These are phyloP conservation scores for Amniataba percoides DNA, from an alignment of 2,797 vertebrate genomes.

Conservation along the genomic window DNA sequence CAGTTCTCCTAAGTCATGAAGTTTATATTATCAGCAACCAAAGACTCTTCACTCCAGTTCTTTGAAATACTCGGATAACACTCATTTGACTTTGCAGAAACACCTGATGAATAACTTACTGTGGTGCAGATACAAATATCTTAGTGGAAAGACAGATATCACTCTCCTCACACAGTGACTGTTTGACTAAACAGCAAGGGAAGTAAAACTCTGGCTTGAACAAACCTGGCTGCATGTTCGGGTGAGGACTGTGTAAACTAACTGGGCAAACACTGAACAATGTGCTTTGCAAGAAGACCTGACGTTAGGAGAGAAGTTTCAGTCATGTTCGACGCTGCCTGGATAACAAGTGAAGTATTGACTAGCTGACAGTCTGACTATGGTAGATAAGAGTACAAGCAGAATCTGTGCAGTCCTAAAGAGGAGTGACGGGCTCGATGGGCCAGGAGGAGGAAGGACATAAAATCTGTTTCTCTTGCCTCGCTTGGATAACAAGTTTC, in stretches of 20 bases:
- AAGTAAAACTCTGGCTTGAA: conserved; percentile 1
- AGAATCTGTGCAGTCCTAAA: background rate
- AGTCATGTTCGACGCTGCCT: conserved; percentile 3
- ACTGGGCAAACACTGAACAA: conserved; percentile 4
- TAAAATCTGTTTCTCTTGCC: background rate
- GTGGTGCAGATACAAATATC: background rate
- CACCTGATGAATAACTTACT: background rate
- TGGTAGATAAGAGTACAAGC: background rate
- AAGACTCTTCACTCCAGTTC: background rate
- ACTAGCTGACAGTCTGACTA: background rate
- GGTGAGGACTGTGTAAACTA: conserved; percentile 8
- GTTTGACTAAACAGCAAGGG: background rate
- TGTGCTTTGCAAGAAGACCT: conserved; percentile 22
- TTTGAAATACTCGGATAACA: conserved; percentile 10
- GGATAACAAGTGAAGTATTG: conserved; percentile 10
- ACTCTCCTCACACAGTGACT: background rate
- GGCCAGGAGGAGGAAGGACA: conserved; percentile 1
- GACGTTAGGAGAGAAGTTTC: conserved; percentile 36
- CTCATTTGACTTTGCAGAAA: background rate
- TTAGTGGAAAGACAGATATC: background rate
- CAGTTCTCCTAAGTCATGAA: conserved; percentile 39
- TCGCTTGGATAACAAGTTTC: conserved; percentile 12
- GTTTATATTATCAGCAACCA: conserved; percentile 30
- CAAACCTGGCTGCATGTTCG: conserved; percentile 15
- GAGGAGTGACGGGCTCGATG: background rate